Evolutionary conservation across 2,797 vertebrate species (phyloP).

Genomic region (Sebastes kiyomatsui): DNA sequence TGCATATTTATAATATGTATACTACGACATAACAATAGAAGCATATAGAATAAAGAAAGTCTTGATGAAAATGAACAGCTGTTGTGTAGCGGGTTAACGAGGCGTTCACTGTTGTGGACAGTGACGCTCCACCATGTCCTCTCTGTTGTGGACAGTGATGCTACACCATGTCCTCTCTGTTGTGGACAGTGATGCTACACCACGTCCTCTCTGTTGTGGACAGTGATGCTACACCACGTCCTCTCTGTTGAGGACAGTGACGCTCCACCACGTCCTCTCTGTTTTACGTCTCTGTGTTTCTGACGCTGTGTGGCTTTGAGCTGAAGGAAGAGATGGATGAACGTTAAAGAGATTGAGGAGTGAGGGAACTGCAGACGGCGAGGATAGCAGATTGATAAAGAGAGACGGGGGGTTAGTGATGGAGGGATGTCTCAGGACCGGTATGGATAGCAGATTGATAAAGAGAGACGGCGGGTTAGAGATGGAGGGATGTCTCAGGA

Average conservation of each 20-base stretch:
- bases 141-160: neutral
- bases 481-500: conserved; percentile 21
- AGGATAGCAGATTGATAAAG: conserved; percentile 18
- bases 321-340: neutral
- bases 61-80: too few relatives aligned
- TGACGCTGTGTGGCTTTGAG: neutral
- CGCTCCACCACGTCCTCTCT: neutral
- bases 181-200: too few relatives aligned
- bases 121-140: too few relatives aligned
- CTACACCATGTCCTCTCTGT: neutral
- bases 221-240: too few relatives aligned
- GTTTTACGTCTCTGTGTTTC: too few relatives aligned
- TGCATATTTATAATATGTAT: too few relatives aligned
- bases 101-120: too few relatives aligned
- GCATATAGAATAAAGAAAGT: too few relatives aligned
- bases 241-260: neutral
- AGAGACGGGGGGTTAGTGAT: conserved; percentile 10
- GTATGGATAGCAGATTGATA: conserved; percentile 8
- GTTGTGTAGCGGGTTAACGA: too few relatives aligned
- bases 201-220: neutral
- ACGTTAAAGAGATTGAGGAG: neutral
- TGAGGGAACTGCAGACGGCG: neutral
- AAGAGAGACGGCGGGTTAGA: too few relatives aligned
- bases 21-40: too few relatives aligned
- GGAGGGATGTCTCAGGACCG: neutral